These are phyloP conservation scores for Steinernema carpocapsae DNA, from an alignment of 2,888 invertebrate genomes.

Conservation along the genomic window DNA sequence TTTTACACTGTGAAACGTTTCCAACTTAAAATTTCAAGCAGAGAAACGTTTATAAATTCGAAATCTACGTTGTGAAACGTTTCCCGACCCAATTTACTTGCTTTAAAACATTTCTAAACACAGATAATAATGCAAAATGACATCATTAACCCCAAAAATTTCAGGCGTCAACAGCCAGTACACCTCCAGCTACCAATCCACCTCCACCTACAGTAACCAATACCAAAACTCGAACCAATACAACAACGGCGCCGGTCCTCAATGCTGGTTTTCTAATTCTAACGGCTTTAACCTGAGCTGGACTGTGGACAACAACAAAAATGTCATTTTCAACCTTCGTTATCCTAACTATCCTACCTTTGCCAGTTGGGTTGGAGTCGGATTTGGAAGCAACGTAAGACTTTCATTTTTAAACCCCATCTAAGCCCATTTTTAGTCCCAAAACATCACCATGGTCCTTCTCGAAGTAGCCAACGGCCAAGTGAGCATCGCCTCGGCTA, in stretches of 20 bases:
- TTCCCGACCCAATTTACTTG: no score
- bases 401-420: not conserved
- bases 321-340: slow-evolving; percentile 8
- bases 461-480: slow-evolving; percentile 9
- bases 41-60: no score
- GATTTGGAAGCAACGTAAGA: slow-evolving; percentile 6
- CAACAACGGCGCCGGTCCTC: not conserved
- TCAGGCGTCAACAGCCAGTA: not conserved
- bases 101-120: no score
- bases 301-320: not conserved
- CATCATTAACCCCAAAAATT: no score
- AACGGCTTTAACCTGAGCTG: slow-evolving; percentile 18
- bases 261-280: slow-evolving; percentile 21
- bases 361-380: slow-evolving; percentile 9
- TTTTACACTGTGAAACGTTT: no score
- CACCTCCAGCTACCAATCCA: no score
- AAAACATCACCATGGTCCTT: slow-evolving; percentile 14
- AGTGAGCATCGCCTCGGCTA: slow-evolving; percentile 18
- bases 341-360: slow-evolving; percentile 18
- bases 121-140: no score
- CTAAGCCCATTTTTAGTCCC: slow-evolving; percentile 20
- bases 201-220: slow-evolving; percentile 4
- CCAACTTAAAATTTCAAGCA: no score
- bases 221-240: not conserved
- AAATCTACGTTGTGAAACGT: no score